phyloP scores from a whole-genome alignment of 1,140 invertebrate species.

The Fopius arisanus region DNA sequence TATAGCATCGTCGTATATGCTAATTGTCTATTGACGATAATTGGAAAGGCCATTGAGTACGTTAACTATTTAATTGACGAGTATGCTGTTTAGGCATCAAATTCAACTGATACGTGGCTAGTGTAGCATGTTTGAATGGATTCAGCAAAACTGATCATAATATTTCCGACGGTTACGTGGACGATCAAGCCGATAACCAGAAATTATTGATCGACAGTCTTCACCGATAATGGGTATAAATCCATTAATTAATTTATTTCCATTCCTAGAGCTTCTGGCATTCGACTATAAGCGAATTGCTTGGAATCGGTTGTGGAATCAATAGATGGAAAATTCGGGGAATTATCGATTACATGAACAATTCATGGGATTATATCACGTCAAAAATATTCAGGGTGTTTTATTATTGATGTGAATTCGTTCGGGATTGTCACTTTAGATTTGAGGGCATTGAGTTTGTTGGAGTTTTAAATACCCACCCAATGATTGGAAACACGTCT shows the following conservation, averaged over 20 bases:
- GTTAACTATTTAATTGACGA: constrained; percentile 44
- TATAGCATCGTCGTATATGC: constrained; percentile 36
- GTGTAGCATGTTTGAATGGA: neutral
- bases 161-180: neutral
- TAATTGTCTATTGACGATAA: constrained; percentile 36
- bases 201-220: neutral
- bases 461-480: too few relatives aligned
- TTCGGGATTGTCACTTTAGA: too few relatives aligned
- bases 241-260: neutral
- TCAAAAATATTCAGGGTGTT: too few relatives aligned
- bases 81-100: constrained; percentile 8
- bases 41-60: constrained; percentile 38
- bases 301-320: neutral
- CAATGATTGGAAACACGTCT: too few relatives aligned
- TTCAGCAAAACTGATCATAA: neutral
- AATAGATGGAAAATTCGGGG: neutral
- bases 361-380: too few relatives aligned
- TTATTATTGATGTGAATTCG: too few relatives aligned
- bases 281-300: neutral
- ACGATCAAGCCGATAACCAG: neutral
- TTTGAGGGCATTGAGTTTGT: too few relatives aligned
- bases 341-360: too few relatives aligned
- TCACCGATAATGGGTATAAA: neutral
- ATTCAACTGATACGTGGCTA: neutral
- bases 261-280: neutral